Evolutionary conservation across 2,888 invertebrate species (phyloP), one percentile per base, ranked within the genome.

Genomic region (Cataglyphis albicans): DNA sequence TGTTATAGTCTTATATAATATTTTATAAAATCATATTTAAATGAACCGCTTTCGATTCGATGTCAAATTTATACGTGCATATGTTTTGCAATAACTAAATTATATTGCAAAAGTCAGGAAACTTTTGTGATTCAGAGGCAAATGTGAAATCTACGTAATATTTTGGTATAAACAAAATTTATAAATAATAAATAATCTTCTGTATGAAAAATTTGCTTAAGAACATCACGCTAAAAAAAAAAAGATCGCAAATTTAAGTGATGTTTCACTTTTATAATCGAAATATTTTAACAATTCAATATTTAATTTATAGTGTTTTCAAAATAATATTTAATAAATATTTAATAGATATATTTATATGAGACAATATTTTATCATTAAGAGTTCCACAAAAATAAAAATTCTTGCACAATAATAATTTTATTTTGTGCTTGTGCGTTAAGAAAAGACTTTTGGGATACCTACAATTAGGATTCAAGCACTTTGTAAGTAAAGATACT

Each of bases 101-200:
- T 18, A 10, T 29, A 32, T 25, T 38, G 59, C 12, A 61, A 59
- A 41, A 59, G 21, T 52, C 52, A 25, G 41, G 1, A 76, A 80
- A 61, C 82, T 83, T 85, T 7, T 57, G 76, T 82, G 83, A 86
- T 85, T 81, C 78, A 81, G 83, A 12, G 73, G 81, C 81, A 64
- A 68, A 70, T 55, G 38, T 63, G 41, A 44, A 81, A 67, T 83
- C 84, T 82, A 86, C 85, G 83, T 82, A 82, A 81, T 32, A 44
- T 38, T 25, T 64, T n/a, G 35, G 63, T 35, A 65, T 80, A 81
- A 85, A 75, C 55, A 74, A 25, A 83, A 55, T 57, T 21, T 81
- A 25, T 63, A 35, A 32, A 32, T 7, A 2, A 21, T 32, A 73
- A 67, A 35, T 59, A 55, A 65, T 29, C 18, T 81, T 81, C 21